These are phyloP conservation scores for Zhuqinia jingwanae DNA, from an alignment of 2,888 invertebrate genomes.

Conservation along the genomic window DNA sequence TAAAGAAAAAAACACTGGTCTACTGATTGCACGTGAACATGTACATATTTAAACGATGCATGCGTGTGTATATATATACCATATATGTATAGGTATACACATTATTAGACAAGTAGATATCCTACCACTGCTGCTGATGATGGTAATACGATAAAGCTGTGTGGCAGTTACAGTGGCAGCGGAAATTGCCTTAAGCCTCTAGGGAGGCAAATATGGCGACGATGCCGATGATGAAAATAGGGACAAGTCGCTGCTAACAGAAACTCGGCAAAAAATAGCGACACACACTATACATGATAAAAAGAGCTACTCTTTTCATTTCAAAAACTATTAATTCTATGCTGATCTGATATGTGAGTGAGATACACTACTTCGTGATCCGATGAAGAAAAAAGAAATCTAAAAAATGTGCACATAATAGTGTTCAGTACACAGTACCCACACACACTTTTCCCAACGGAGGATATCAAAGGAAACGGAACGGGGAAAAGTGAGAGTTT, in stretches of 20 bases:
- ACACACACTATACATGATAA: conserved; percentile 1
- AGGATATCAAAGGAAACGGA: conserved; percentile 17
- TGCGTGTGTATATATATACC: no score
- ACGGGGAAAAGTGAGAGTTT: conserved; percentile 47
- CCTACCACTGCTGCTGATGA: neutral
- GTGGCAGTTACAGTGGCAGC: conserved; percentile 15
- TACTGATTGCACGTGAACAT: neutral
- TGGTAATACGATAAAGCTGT: conserved; percentile 14
- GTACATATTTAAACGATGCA: neutral
- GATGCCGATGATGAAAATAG: conserved; percentile 32
- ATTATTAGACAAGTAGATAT: neutral
- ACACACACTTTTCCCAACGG: neutral
- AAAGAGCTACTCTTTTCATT: neutral
- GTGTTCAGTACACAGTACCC: neutral
- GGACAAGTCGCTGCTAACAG: neutral
- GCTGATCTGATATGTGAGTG: neutral
- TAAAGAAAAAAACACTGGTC: neutral
- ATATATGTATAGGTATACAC: no score
- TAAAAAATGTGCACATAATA: conserved; percentile 11
- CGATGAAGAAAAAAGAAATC: conserved; percentile 20
- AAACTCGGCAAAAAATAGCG: neutral
- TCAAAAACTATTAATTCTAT: neutral
- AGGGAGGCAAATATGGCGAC: conserved; percentile 45
- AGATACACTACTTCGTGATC: neutral
- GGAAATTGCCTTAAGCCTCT: conserved; percentile 55